Evolutionary conservation across 1,140 invertebrate genomes (phyloP), one percentile per base, ranked within the genome.

Genomic region (Ctenoplectra terminalis): DNA sequence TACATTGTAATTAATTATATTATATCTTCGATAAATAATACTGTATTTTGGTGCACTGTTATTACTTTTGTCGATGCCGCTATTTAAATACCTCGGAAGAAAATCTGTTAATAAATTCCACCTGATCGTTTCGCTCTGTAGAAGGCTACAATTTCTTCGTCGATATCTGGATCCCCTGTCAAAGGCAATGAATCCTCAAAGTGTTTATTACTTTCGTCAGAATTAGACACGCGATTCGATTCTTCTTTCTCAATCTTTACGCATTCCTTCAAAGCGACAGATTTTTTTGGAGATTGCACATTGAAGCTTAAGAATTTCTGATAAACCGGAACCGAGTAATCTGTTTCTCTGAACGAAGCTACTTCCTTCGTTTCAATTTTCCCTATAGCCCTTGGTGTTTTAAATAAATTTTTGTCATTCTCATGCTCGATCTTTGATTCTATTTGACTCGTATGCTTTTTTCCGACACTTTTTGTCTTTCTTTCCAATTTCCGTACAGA

Each of bases 101-200:
- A 46, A 13, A 15, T 1, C 31, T 40, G 17, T 50, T 46, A 77
- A 82, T 74, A 83, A 66, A 37, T 66, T 17, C 67, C 76, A 2
- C 83, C 84, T 2, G 64, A 64, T n/a, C 85, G 75, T 85, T 91
- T 94, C 69, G 89, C 89, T 83, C 90, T 88, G 85, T 94, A 94
- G 89, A 94, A 94, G 58, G 91, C 91, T 80, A 93, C 91, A 52
- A 94, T 94, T 90, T 94, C 94, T 63, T 93, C 93, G 72, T 94
- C 94, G 26, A 94, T 91, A 76, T 94, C 94, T 26, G 87, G 83
- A 87, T 94, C 93, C 7, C 94, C 94, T 23, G 93, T 94, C 9
- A 94, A 69, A 64, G 93, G 90, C 34, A 94, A 87, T 6, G 89
- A 89, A 71, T 90, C 87, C 23, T 90, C 81, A 83, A 91, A 91